Conservation (phyloP, 1,140 invertebrate species). For the Drosophila kanapiae region DNA sequence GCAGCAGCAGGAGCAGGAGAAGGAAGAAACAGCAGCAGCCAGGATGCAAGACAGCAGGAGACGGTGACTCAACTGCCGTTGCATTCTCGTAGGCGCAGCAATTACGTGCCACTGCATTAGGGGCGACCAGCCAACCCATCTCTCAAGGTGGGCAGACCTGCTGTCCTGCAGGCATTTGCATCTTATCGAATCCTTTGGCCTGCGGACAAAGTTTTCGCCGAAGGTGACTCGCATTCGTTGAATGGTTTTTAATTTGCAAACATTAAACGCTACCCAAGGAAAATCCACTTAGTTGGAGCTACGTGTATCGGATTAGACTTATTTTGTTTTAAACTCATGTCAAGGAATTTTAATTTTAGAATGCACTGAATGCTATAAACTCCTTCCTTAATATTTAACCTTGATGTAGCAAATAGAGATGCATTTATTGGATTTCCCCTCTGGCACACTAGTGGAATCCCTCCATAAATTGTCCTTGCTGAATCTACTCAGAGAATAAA, state of each 20-base stretch:
- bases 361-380: neutral
- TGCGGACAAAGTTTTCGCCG: conserved; percentile 34
- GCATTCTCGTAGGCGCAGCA: conserved; percentile 73
- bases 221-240: conserved; percentile 23
- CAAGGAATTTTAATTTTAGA: neutral
- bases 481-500: neutral
- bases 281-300: conserved; percentile 14
- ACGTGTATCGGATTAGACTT: neutral
- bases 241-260: conserved; percentile 51
- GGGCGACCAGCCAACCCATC: neutral
- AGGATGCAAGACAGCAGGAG: conserved; percentile 16
- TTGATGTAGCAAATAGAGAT: conserved; percentile 1
- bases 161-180: conserved; percentile 77
- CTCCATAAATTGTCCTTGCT: conserved; percentile 29
- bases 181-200: conserved; percentile 57
- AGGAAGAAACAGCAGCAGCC: conserved; percentile 2
- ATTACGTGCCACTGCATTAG: conserved; percentile 72
- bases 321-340: neutral
- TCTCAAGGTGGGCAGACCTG: neutral
- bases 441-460: conserved; percentile 5
- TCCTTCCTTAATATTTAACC: neutral
- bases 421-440: conserved; percentile 15
- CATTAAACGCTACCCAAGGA: conserved; percentile 31
- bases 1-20: neutral
- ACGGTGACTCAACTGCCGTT: conserved; percentile 17